A percentile compares a stretch with the other conserved stretches of the same genome.
phyloP scores from a whole-genome alignment of 2,113 vertebrate genomes.

The Campylomormyrus numenius region DNA sequence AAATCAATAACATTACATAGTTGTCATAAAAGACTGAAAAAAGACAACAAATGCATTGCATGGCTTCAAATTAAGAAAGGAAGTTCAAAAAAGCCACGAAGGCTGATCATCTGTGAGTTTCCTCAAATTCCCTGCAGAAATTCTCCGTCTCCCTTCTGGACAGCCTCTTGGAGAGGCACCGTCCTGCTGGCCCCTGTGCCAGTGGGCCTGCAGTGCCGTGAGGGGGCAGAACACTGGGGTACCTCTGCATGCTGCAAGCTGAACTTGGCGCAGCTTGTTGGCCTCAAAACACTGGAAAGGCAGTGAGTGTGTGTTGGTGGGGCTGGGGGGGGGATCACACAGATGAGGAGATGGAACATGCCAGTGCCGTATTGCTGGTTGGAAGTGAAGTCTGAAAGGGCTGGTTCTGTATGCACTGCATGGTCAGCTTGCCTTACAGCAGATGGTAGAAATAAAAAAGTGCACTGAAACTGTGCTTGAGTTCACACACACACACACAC shows the following conservation, averaged over 20 bases:
- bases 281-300: background rate
- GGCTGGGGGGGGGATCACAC: background rate
- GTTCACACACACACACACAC: background rate
- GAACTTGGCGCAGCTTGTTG: background rate
- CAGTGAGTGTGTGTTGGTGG: background rate
- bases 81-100: conserved; percentile 38
- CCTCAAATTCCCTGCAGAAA: conserved; percentile 1
- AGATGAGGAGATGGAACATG: background rate
- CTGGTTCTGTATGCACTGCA: background rate
- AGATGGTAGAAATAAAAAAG: conserved; percentile 1
- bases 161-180: background rate
- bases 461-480: background rate
- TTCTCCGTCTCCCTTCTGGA: background rate
- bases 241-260: background rate
- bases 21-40: conserved; percentile 36
- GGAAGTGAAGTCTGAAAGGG: background rate
- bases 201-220: background rate
- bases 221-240: background rate
- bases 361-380: background rate
- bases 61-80: conserved; percentile 66
- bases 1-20: conserved; percentile 35
- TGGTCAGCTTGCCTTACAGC: background rate
- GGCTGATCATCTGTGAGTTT: conserved; percentile 26
- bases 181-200: background rate
- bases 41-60: conserved; percentile 54